phyloP scores from a whole-genome alignment of 2,797 vertebrate genomes.

The Lophius americanus region DNA sequence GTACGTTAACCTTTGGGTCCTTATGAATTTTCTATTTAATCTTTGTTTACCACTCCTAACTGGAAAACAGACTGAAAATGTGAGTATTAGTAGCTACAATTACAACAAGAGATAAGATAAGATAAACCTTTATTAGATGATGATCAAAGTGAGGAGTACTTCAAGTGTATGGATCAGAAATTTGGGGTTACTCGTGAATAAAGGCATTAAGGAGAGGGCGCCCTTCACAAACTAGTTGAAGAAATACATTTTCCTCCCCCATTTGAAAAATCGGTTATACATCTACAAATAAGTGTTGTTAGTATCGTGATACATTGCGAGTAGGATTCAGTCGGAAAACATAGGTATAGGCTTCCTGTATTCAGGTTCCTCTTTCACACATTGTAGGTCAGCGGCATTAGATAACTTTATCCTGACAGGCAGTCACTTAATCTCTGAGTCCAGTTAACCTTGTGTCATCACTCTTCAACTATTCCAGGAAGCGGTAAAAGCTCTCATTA shows the following conservation, averaged over 20 bases:
- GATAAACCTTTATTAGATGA: too few species aligned
- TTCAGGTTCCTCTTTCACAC: constrained; percentile 27
- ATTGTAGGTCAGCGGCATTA: constrained; percentile 44
- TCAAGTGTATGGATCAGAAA: background rate
- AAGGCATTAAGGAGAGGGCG: background rate
- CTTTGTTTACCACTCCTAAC: background rate
- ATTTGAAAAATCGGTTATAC: too few species aligned
- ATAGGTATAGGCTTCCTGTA: background rate
- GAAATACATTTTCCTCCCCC: too few species aligned
- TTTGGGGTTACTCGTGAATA: background rate
- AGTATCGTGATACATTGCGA: too few species aligned
- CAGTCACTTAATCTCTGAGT: constrained; percentile 71
- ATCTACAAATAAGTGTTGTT: too few species aligned
- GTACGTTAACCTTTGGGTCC: background rate
- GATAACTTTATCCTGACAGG: constrained; percentile 54
- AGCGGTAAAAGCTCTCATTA: constrained; percentile 65
- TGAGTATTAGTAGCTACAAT: too few species aligned
- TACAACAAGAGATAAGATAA: too few species aligned
- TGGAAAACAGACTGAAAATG: too few species aligned
- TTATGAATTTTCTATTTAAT: background rate
- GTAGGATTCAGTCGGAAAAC: too few species aligned
- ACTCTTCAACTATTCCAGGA: constrained; percentile 58
- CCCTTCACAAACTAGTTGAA: too few species aligned
- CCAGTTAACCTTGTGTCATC: constrained; percentile 71
- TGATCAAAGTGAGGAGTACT: background rate